phyloP scores from a whole-genome alignment of 2,113 vertebrate species.

The Paratilapia polleni region DNA sequence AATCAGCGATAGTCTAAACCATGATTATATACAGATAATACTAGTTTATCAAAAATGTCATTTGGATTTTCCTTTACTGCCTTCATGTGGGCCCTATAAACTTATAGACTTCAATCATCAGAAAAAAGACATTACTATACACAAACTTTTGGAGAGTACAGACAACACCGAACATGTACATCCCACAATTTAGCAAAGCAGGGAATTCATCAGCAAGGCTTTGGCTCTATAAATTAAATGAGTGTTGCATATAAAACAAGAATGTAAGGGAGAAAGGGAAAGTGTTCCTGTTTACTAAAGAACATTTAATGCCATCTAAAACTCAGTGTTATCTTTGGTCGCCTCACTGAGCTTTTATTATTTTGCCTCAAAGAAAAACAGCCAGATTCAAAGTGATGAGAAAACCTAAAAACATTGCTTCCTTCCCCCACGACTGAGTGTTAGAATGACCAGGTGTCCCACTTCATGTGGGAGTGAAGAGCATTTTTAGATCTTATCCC shows the following conservation, averaged over 20 bases:
- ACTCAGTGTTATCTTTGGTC: no score
- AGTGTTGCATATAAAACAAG: background rate
- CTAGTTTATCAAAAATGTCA: background rate
- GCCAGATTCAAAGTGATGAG: background rate
- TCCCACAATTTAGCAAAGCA: background rate
- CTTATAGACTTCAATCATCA: no score
- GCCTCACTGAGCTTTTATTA: no score
- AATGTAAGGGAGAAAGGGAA: background rate
- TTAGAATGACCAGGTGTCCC: background rate
- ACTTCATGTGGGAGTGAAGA: background rate
- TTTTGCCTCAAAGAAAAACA: background rate
- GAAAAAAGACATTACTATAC: background rate
- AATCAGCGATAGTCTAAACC: conserved; percentile 6
- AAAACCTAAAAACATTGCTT: background rate
- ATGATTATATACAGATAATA: background rate
- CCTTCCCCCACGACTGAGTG: background rate
- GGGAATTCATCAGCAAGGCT: background rate
- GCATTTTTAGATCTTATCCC: background rate
- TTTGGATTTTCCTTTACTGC: background rate
- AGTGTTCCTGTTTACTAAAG: background rate
- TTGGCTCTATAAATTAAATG: background rate
- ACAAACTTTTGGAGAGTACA: background rate
- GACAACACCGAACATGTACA: background rate
- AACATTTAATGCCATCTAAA: background rate
- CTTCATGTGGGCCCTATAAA: background rate